Base-by-base conservation (phyloP, 2,888 invertebrate genomes). In the Leistus spinibarbis region DNA sequence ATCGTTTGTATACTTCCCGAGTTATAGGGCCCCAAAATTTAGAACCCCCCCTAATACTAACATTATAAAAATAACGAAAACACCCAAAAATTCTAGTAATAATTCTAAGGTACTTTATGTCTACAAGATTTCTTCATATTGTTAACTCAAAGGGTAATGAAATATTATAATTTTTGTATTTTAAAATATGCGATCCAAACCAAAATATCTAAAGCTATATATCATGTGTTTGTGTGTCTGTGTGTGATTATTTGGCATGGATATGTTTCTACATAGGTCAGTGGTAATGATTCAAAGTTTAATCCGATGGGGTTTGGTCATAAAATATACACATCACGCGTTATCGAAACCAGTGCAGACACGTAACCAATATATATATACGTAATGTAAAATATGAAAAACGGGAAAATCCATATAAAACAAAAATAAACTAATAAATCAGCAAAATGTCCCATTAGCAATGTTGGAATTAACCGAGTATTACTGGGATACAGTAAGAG, bases 261-360 rank as follows among this genome's bases (percentile, higher is more conserved):
- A 20, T 60, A 19, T 40, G 10, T 60, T 19, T 60, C 3, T 60
- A 60, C 60, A 16, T 22, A 64, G 64, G 64, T 23, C 24, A 64
- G 9, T 17, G 19, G 72, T 66, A 72, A 72, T 72, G 72, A 65
- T 72, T 72, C 72, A 72, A 72, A 72, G 66, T 73, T 67, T 66
- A 73, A 73, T 73, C 73, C 73, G 73, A 67, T 73, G 67, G 73
- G 67, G 72, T 72, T 65, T 67, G 66, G 72, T 72, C 72, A 72
- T 72, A 72, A 72, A 72, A 65, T 66, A 66, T 66, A 66, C 72
- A 65, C 72, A 66, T 72, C 72, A 73, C 60, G 19, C 67, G 73
- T 73, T 73, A 73, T 73, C 67, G 73, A 73, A 54, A 40, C 24
- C 22, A 22, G 22, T 54, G 22, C 69, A 76, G 56, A 22, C 57